Base-by-base conservation (phyloP, 2,113 vertebrate genomes). In the Anolis sagrei region DNA sequence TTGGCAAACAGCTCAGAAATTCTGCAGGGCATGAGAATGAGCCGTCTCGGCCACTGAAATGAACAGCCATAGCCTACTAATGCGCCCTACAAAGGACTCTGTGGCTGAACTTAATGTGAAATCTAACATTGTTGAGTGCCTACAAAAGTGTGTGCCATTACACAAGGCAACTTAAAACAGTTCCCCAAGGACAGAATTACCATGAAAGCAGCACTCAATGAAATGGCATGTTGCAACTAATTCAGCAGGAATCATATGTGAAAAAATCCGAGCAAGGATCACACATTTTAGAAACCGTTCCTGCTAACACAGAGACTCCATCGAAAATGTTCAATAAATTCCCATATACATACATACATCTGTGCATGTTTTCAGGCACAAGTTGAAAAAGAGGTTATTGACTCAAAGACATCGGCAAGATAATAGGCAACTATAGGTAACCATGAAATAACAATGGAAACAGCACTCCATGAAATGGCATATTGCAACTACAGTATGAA, bases 41-140 rank as follows among this genome's bases (percentile, higher is more conserved):
- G 58, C 32, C 39, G 10, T 36, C 54, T 73, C 23, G 49, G 54
- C 69, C 32, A 29, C 39, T 34, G 51, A 79, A 85, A 86, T 49
- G 44, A 87, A 74, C 44, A 74, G 25, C 70, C 5, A 75, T 36
- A 54, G 44, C 44, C 44, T 66, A 64, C 69, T 81, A 72, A 82
- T 87, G 51, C 5, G 34, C 21, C 36, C 34, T 70, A 23, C 27
- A 80, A 62, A 68, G 44, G 44, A 66, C 44, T 27, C 32, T 74
- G 49, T 44, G 75, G 25, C 19, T 68, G 39, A 66, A 39, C 29
- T 74, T 81, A 36, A 74, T 75, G 64, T 51, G 39, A 66, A 64
- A 51, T 39, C 34, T 77, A 82, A 82, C 29, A 32, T 58, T 68
- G 75, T 27, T 61, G 21, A 23, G 23, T 44, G 16, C 29, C 77